phyloP scores from a whole-genome alignment of 2,797 vertebrate species.

The Threskiornis aethiopicus region DNA sequence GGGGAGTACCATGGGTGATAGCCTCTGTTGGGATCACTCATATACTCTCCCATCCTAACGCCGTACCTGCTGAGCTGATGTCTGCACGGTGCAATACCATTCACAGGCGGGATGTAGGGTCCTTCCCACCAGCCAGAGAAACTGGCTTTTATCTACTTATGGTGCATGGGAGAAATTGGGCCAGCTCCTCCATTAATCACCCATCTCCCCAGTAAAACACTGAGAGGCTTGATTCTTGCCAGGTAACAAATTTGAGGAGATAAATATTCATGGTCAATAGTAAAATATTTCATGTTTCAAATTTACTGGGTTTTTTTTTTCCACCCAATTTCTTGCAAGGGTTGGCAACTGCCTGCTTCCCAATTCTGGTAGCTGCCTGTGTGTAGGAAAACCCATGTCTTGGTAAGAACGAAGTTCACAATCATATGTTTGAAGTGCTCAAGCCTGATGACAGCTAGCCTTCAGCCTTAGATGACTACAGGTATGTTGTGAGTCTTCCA shows the following conservation, averaged over 20 bases:
- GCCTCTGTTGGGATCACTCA: neutral
- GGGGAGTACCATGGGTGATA: neutral
- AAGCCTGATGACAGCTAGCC: neutral
- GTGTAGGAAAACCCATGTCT: neutral
- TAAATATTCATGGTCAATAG: neutral
- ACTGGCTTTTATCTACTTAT: neutral
- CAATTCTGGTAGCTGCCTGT: neutral
- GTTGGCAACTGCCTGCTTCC: neutral
- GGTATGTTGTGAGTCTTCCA: neutral
- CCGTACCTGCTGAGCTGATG: neutral
- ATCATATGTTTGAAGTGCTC: neutral
- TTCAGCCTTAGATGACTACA: neutral
- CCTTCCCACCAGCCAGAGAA: neutral
- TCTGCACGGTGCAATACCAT: neutral
- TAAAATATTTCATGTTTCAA: neutral
- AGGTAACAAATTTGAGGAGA: neutral
- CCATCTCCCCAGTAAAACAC: neutral
- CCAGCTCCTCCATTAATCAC: neutral
- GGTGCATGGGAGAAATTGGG: neutral
- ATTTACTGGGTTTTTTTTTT: neutral
- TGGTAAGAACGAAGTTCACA: neutral
- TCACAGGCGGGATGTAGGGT: neutral
- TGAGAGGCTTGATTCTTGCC: neutral
- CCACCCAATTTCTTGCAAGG: neutral
- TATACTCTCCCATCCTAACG: accelerated